Base-by-base conservation (phyloP, 1,140 invertebrate species). In the Bacillus rossius region DNA sequence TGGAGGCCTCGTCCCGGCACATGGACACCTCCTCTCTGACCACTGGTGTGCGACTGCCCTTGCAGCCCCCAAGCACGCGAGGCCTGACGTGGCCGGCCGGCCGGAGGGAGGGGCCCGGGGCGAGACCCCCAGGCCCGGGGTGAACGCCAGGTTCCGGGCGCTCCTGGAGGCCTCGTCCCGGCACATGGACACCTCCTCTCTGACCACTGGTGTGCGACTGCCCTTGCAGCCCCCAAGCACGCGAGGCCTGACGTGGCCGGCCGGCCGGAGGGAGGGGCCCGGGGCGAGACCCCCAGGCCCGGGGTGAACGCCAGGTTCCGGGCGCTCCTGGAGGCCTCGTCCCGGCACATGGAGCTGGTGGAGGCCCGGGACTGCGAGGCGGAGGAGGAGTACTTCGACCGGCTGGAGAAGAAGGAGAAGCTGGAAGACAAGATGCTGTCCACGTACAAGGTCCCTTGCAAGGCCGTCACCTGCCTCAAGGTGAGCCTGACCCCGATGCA, bases 371-470 rank as follows among this genome's bases (percentile, higher is more conserved):
- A 94, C 49, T 75, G 84, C 50, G 80, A 89, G 65, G 85, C 85
- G 57, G 79, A 91, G 68, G 88, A 93, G 16, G 86, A 91, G 64
- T 96, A 97, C 71, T 97, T 96, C 62, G 81, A 85, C 59, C 89
- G 88, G 68, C 70, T 96, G 50, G 93, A 96, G 72, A 84, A 85
- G 61, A 96, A 93, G 68, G 94, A 98, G 74, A 81, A 81, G 62
- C 85, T 96, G 81, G 94, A 97, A 71, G 87, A 94, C 55, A 96
- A 96, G 75, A 94, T 97, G 91, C 70, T 87, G 17, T 83, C 79
- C 37, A 95, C 91, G 5, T 92, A 79, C 67, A 89, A 94, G 74
- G 74, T 96, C 17, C 73, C 80, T 22, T 92, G 89, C 65, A 93
- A 91, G 74, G 92, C 93, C n/a, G 88, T 95, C 1, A 82, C 81